A percentile compares a stretch with the other conserved stretches of the same genome.
Evolutionary conservation across 2,888 invertebrate species (phyloP).

Genomic region (Caenorhabditis sp.): DNA sequence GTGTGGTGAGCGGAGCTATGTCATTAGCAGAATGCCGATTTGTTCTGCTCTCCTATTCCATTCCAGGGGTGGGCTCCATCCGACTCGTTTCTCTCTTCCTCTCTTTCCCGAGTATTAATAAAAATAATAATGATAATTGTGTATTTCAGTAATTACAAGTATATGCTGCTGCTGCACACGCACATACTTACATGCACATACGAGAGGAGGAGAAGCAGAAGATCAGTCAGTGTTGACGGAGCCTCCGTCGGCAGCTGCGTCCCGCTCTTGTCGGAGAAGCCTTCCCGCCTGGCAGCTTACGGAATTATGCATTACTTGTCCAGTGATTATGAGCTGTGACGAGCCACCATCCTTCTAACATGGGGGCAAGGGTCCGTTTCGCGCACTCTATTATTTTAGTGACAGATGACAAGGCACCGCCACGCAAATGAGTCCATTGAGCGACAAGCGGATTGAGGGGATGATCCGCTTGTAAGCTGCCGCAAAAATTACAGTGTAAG

Average conservation of each 20-base stretch:
- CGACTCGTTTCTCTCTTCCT: slow-evolving; percentile 4
- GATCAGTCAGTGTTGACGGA: slow-evolving; percentile 43
- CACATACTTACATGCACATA: slow-evolving; percentile 11
- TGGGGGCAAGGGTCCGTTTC: slow-evolving; percentile 41
- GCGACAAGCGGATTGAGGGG: slow-evolving; percentile 34
- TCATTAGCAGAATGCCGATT: slow-evolving; percentile 48
- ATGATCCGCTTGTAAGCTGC: slow-evolving; percentile 50
- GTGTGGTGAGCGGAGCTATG: slow-evolving; percentile 30
- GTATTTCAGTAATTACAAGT: slow-evolving; percentile 49
- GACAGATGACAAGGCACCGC: slow-evolving; percentile 58
- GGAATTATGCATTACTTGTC: slow-evolving; percentile 57
- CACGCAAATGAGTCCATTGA: slow-evolving; percentile 39
- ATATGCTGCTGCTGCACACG: slow-evolving; percentile 12
- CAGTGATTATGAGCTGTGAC: slow-evolving; percentile 64
- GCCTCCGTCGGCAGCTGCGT: slow-evolving; percentile 40
- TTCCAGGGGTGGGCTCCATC: neutral
- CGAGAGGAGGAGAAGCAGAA: slow-evolving; percentile 35
- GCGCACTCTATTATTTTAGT: slow-evolving; percentile 56
- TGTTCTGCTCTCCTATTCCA: slow-evolving; percentile 32
- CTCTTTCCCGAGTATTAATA: too few species aligned
- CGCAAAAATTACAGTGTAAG: slow-evolving; percentile 43
- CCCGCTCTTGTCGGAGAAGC: slow-evolving; percentile 33
- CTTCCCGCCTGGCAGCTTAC: slow-evolving; percentile 29
- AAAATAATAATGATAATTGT: slow-evolving; percentile 59
- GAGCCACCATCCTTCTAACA: too few species aligned